phyloP scores from a whole-genome alignment of 2,797 vertebrate genomes.

The Mycteria americana region DNA sequence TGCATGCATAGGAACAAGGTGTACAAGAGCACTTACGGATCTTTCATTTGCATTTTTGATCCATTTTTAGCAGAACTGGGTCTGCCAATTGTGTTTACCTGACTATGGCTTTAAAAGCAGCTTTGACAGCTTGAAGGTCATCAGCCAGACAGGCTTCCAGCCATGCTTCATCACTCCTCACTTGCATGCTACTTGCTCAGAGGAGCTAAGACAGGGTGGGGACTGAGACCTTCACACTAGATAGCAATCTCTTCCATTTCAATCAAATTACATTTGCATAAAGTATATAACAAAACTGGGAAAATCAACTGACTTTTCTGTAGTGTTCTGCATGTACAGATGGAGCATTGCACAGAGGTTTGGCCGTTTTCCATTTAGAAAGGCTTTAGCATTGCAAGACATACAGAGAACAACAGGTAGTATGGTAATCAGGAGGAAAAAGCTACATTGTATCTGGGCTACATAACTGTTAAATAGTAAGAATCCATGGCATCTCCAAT shows the following conservation, averaged over 20 bases:
- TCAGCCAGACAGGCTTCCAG: not conserved
- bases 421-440: not conserved
- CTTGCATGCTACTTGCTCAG: not conserved
- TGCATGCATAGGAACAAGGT: not conserved
- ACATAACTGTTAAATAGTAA: not conserved
- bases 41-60: not conserved
- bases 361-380: not conserved
- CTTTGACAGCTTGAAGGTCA: not conserved
- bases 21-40: not conserved
- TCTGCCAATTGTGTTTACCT: not conserved
- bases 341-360: not conserved
- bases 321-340: not conserved
- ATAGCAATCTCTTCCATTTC: not conserved
- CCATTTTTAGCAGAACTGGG: not conserved
- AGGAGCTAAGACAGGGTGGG: not conserved
- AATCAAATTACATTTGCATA: not conserved
- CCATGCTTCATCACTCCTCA: not conserved
- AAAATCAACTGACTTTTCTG: not conserved
- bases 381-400: not conserved
- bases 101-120: not conserved
- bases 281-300: not conserved
- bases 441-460: not conserved
- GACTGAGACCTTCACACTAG: not conserved
- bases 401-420: not conserved
- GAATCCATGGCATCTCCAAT: not conserved